These are phyloP conservation scores for Paracentrotus lividus DNA, from an alignment of 53 echinoderm and acorn worm species.

Conservation along the genomic window DNA sequence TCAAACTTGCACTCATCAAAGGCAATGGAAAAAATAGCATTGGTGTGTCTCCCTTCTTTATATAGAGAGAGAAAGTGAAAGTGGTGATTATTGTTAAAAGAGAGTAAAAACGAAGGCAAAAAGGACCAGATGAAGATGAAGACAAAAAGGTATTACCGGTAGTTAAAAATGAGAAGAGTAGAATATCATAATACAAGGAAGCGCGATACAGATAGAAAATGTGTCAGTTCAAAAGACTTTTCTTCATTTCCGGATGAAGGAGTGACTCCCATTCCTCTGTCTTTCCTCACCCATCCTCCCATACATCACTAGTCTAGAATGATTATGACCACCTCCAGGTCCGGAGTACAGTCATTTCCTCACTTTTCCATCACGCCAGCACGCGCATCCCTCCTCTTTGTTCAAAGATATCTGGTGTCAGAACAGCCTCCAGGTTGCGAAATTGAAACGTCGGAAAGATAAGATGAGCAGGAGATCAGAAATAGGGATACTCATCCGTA, in stretches of 20 bases:
- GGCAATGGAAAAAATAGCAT: too few species aligned
- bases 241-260: neutral
- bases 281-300: neutral
- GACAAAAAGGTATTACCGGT: neutral
- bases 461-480: neutral
- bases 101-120: neutral
- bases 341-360: neutral
- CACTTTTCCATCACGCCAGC: conserved; percentile 19
- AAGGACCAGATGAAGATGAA: neutral
- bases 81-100: neutral
- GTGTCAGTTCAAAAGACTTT: neutral
- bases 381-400: neutral
- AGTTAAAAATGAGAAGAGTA: neutral
- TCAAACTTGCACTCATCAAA: too few species aligned
- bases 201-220: neutral
- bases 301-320: neutral
- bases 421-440: neutral
- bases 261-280: neutral
- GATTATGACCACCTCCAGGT: neutral
- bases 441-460: conserved; percentile 30
- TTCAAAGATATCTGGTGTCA: neutral
- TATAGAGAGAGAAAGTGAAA: neutral
- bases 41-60: too few species aligned
- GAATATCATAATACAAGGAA: neutral
- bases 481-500: neutral